A percentile compares a stretch with the other conserved stretches of the same genome.
Conservation (phyloP, 92 coral and sea anemone species). For the Zoanthus gigantus region DNA sequence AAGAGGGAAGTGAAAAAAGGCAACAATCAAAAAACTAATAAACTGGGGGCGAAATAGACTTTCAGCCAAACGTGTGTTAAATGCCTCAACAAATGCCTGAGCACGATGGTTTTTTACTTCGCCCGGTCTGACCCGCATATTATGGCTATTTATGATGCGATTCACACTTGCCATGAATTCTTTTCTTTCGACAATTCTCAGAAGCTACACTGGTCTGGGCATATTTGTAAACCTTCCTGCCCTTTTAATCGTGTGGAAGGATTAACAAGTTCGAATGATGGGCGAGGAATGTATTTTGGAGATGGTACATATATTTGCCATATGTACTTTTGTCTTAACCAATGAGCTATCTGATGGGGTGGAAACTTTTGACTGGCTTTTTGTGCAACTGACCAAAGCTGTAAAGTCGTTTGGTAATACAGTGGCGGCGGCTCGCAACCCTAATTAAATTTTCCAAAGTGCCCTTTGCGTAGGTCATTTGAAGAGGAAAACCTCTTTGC, state of each 20-base stretch:
- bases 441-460: not conserved
- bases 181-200: slow-evolving; percentile 13
- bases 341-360: not conserved
- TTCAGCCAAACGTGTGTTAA: not conserved
- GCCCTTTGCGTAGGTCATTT: too few relatives aligned
- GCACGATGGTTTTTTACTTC: slow-evolving; percentile 21
- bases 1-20: too few relatives aligned
- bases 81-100: slow-evolving; percentile 25
- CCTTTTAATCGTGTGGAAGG: not conserved
- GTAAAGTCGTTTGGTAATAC: not conserved
- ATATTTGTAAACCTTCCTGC: not conserved
- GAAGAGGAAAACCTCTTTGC: too few relatives aligned
- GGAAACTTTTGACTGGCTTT: not conserved
- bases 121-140: slow-evolving; percentile 2
- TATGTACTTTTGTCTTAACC: not conserved
- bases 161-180: slow-evolving; percentile 28
- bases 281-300: slow-evolving; percentile 26
- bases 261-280: slow-evolving; percentile 16
- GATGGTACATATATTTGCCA: slow-evolving; percentile 14
- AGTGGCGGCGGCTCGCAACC: not conserved
- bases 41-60: too few relatives aligned
- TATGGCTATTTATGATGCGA: slow-evolving; percentile 16
- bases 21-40: too few relatives aligned
- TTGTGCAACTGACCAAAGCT: not conserved
- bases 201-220: not conserved